Base-by-base conservation (phyloP, 2,888 invertebrate genomes). In the Marasmarcha lunaedactyla region DNA sequence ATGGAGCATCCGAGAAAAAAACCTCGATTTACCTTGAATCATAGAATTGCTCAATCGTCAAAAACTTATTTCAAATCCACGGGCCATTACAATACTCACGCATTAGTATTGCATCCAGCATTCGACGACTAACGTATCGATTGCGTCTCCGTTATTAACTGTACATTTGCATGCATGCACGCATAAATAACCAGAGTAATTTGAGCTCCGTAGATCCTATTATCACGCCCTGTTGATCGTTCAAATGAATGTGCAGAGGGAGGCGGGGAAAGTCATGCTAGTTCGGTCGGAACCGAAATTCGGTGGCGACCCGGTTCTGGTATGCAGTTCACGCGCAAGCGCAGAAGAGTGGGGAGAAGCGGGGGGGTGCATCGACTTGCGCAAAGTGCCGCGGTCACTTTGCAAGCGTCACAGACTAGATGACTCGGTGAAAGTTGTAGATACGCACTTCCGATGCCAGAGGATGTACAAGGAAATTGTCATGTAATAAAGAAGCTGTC, bases 111-210 rank as follows among this genome's bases (percentile, higher is more conserved):
- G 20, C 20, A 20, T 20, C 3, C 20, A 20, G 7, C 7, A 20
- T 20, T 20, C 20, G 20, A 7, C 7, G 50, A 48, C 45, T 37
- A 71, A 63, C 52, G 59, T 77, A 78, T 78, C 69, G 78, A 77
- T 77, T 71, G 54, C 59, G 48, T 46, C 54, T 58, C 66, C 60
- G 64, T 66, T 68, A 70, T 69, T 78, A 79, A 79, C 78, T 74
- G 79, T 83, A 78, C 61, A 78, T 79, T 79, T 79, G 79, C 81
- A 81, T 83, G 76, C 78, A 72, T 81, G 79, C 81, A 81, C 70
- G 70, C 71, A 72, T 59, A 64, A 47, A 41, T 47, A 42, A 42
- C 76, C 59, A 58, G 49, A 46, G 13, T 51, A 50, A 36, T 26
- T 36, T 48, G 72, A 66, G 45, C 71, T 47, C 42, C 48, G 49